Conservation (phyloP, 1,140 invertebrate genomes). For the Hyphantria cunea region DNA sequence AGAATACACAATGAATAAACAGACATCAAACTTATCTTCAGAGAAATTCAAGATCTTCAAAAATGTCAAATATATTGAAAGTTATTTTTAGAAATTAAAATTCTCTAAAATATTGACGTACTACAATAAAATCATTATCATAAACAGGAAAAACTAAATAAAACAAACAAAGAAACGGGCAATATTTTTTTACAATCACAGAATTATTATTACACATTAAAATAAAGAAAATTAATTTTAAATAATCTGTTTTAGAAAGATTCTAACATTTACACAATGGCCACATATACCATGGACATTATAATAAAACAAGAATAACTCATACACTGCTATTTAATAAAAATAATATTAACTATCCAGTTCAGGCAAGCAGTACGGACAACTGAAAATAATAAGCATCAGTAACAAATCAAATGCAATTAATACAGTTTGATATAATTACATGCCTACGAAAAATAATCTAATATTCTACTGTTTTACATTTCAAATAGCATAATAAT, state of each 20-base stretch:
- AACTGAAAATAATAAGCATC: conserved; percentile 24
- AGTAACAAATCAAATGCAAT: conserved; percentile 26
- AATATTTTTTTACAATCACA: conserved; percentile 47
- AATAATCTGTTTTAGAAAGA: conserved; percentile 36
- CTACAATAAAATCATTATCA: conserved; percentile 18
- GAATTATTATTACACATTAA: conserved; percentile 41
- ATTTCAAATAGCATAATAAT: conserved; percentile 13
- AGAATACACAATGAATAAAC: too few species aligned
- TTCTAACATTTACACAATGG: conserved; percentile 31
- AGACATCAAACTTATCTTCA: too few species aligned
- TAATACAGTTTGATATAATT: conserved; percentile 12
- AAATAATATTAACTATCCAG: conserved; percentile 45
- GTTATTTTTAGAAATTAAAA: too few species aligned
- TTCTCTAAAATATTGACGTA: neutral
- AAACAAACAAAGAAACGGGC: conserved; percentile 31
- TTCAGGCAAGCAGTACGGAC: conserved; percentile 48
- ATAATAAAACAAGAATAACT: conserved; percentile 33
- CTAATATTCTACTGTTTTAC: conserved; percentile 19
- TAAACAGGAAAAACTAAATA: conserved; percentile 21
- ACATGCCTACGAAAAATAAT: conserved; percentile 13
- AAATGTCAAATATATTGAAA: too few species aligned
- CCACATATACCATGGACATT: conserved; percentile 18
- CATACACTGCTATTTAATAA: conserved; percentile 26
- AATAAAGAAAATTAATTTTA: conserved; percentile 34
- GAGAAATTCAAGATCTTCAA: too few species aligned